Base-by-base conservation (phyloP, 1,140 invertebrate species). In the Bactericera cockerelli region DNA sequence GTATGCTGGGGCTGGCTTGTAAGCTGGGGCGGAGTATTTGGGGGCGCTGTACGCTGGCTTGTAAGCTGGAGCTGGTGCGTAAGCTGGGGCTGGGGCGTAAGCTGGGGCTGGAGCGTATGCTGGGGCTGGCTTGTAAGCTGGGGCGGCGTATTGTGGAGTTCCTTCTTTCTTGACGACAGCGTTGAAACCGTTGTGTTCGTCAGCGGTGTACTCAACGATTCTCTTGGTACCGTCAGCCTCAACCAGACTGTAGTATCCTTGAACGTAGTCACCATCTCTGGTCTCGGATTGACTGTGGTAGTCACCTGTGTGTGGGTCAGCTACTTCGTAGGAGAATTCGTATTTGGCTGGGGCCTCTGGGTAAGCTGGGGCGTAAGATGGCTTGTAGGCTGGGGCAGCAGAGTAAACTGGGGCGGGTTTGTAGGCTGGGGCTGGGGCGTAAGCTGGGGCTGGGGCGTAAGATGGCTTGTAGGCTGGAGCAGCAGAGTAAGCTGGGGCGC, bases 131-230 rank as follows among this genome's bases (percentile, higher is more conserved):
- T n/a, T n/a, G 2, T 67, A 66, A 14, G 68, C 67, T 0, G 72
- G 67, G 1, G 66, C 61, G n/a, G 62, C 61, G 57, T 62, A 62
- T 59, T 55, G 55, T 8, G 42, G 31, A 31, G 55, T 38, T 28
- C 62, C 62, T 60, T 78, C 75, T 22, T 75, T 77, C 55, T 76
- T 74, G 0, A 82, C 79, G 33, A 80, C 75, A 6, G 81, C 81
- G 67, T 81, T 80, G 69, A 81, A 83, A 39, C 81, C 81, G 61
- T 77, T 76, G 56, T 79, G 74, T 16, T 72, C 62, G 63, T 81
- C 80, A 6, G 79, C 77, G 4, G 77, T 77, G 63, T 82, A 82
- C 57, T 80, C 75, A 24, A 82, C 81, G 39, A 69, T 72, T 39
- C 75, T 68, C 58, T 80, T 75, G 25, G 80, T 79, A 13, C 76